Evolutionary conservation across 2,888 invertebrate species (phyloP), one percentile per base, ranked within the genome.

Genomic region (Synergus itoensis): DNA sequence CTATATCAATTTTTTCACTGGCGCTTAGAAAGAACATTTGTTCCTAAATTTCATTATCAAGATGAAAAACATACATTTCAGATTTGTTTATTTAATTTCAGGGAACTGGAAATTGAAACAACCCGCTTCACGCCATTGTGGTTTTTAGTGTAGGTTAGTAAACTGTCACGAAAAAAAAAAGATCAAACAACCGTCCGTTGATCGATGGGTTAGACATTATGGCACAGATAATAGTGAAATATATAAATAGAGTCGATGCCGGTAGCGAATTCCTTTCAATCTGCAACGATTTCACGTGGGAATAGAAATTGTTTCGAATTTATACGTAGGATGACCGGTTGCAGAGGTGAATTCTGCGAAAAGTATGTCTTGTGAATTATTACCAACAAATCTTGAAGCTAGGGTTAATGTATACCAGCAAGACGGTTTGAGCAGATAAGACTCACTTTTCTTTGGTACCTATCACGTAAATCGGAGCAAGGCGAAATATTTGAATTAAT

Each of bases 171-270:
- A 73, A 53, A n/a, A 73, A 53, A 69, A 73, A 73, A 53, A 73
- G 14, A 53, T 53, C n/a, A 73, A 73, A 73, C 73, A 73, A 28
- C 16, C 48, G 53, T 48, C 73, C 53, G 40, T 81, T 84, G 84
- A 84, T 83, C 83, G 84, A 84, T 84, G 84, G 79, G 82, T 64
- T 75, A 62, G 82, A 79, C 83, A 78, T 81, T 78, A 77, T 79
- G 77, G 81, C 76, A 80, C 81, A 67, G 80, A 79, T 77, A 65
- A 79, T 77, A 65, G 77, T 21, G 45, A 79, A 80, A 81, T 81
- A 81, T 81, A 82, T 79, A 82, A 81, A 75, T 79, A 53, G 21
- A 80, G 83, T 81, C 69, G 79, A 64, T 77, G 65, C 78, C 69
- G 77, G 82, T 79, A 79, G 82, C 77, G 80, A 77, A 73, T 73